Base-by-base conservation (phyloP, 2,113 vertebrate genomes). In the Amblyornis subalaris region DNA sequence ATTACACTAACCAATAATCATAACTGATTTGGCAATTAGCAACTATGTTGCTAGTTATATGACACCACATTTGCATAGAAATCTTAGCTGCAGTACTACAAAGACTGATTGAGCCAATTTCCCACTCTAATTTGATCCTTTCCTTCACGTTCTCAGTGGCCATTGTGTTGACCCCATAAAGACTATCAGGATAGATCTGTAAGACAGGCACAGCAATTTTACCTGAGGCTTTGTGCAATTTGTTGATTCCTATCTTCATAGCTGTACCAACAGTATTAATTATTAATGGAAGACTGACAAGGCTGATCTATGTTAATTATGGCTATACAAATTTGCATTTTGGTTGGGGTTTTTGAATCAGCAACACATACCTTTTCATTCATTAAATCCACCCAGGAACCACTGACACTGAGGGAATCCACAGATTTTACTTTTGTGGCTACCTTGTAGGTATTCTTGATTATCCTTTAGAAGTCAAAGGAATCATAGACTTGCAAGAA, bases 1-100 rank as follows among this genome's bases (percentile, higher is more conserved):
- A 80, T 74, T 61, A 25, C 62, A 79, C 33, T 48, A 97, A 93
- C 51, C 76, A 96, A 75, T 95, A 94, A 93, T 89, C 72, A 89
- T 55, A 87, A 88, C 40, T 85, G 85, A 96, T 96, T 64, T 86
- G 29, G 47, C 81, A 89, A 95, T 97, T 96, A 96, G 72, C 54
- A 71, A 66, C 20, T 72, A 85, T 55, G n/a, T 88, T 79, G 33
- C 17, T 94, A 96, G 96, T 95, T 96, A 47, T 57, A 69, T 73
- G 71, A 72, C 12, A 55, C 21, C 6, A 42, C 51, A 87, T 83
- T 83, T 94, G 13, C 84, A 91, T 77, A 71, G 21, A 85, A 94
- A 89, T 88, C 33, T 89, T 96, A 80, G 50, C 42, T 95, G 83
- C 24, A 57, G 23, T 76, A 78, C 20, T 81, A 29, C n/a, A 64